phyloP scores from a whole-genome alignment of 2,797 vertebrate species.

The Borostomias antarcticus region DNA sequence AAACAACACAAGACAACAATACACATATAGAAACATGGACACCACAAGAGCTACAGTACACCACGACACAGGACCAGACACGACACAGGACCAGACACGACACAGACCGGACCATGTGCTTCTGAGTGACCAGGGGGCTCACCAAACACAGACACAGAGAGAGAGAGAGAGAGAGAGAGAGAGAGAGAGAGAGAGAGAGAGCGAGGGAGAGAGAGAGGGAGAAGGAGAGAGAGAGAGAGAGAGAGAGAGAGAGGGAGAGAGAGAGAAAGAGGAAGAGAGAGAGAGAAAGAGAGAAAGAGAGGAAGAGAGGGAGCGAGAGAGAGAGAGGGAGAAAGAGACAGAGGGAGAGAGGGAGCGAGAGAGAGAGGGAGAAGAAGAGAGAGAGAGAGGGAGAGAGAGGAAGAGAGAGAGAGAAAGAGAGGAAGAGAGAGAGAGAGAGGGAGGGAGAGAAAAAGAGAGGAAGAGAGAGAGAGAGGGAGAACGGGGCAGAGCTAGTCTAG shows the following conservation, averaged over 20 bases:
- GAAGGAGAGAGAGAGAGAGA: constrained; percentile 4
- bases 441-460: constrained; percentile 18
- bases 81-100: no score
- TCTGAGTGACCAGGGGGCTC: no score
- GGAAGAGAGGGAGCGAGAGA: constrained; percentile 7
- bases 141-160: no score
- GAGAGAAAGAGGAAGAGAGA: constrained; percentile 30
- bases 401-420: constrained; percentile 3
- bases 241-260: constrained; percentile 8
- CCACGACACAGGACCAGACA: no score
- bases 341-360: background rate
- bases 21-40: no score
- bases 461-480: constrained; percentile 31
- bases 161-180: no score
- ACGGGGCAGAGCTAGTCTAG: background rate
- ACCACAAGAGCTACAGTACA: no score
- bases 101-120: no score
- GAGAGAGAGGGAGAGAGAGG: constrained; percentile 23
- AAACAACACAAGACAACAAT: no score
- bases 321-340: background rate
- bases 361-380: constrained; percentile 25
- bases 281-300: constrained; percentile 38
- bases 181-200: no score
- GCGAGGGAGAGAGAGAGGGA: constrained; percentile 33
- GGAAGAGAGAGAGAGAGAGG: constrained; percentile 1